These are phyloP conservation scores for Halyomorpha halys DNA, from an alignment of 1,140 invertebrate species.

Conservation along the genomic window DNA sequence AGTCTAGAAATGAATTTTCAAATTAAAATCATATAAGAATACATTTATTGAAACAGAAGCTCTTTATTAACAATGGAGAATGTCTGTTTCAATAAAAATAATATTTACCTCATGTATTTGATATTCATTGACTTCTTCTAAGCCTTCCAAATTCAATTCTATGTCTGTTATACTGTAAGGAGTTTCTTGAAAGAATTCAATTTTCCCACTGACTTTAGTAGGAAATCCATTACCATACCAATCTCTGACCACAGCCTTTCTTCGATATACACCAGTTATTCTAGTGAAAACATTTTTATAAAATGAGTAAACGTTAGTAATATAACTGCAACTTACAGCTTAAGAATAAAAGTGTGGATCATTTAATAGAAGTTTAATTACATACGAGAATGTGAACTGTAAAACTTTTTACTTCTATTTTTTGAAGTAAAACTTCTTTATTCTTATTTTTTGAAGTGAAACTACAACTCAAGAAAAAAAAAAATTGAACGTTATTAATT, in stretches of 20 bases:
- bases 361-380: no score
- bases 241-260: constrained; percentile 73
- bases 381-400: no score
- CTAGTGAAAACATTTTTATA: constrained; percentile 39
- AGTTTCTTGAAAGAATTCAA: constrained; percentile 73
- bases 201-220: constrained; percentile 52
- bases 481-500: no score
- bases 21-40: not conserved
- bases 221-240: constrained; percentile 72
- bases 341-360: no score
- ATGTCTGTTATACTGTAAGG: constrained; percentile 73
- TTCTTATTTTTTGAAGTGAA: no score
- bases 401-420: no score
- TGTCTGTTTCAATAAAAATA: no score
- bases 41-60: not conserved
- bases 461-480: no score
- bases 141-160: constrained; percentile 62
- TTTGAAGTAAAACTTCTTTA: no score
- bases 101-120: constrained; percentile 71
- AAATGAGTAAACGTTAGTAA: no score
- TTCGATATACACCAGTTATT: constrained; percentile 57
- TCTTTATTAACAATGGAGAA: no score
- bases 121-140: constrained; percentile 59
- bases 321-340: no score
- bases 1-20: constrained; percentile 41